Evolutionary conservation across 2,888 invertebrate genomes (phyloP), one percentile per base, ranked within the genome.

Genomic region (Polymixis lichenea): DNA sequence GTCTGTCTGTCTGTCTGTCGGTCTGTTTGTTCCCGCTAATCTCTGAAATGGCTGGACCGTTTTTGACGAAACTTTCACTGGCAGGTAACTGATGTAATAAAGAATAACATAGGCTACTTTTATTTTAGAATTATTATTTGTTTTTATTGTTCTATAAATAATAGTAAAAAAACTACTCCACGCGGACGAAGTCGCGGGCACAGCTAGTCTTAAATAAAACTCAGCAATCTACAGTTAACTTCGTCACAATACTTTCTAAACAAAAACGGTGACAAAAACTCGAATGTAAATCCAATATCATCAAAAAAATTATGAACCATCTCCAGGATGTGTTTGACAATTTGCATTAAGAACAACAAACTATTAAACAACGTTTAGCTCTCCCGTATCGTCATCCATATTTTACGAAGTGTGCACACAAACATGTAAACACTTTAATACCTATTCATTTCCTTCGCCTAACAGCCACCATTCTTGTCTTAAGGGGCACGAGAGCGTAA

Each of bases 401-500:
- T 72, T 79, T 77, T 64, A 82, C 74, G 74, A 75, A 80, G 75
- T 69, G 80, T 80, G 72, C 80, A 86, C 75, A 82, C 78, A 86
- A 82, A 84, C 84, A 86, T 84, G 77, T 87, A 87, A 86, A 87
- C 87, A 87, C 82, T 87, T 79, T 81, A 86, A 87, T 84, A 55
- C 67, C 38, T 55, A 87, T 87, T 87, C 87, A 88, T 88, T 87
- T 87, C 78, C 82, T 83, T 84, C 76, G 81, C 78, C 79, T 83
- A 87, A 88, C 81, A 89, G 89, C 85, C 88, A 82, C 90, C 88
- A 89, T 93, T 92, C 91, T 91, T 91, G 90, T 91, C 88, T 91
- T 90, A 89, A 93, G 89, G 88, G 92, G 92, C 91, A 93, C 85
- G 89, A 93, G 90, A 92, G 92, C 93, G 93, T 92, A 93, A 93